Conservation (phyloP, 2,888 invertebrate species). For the Folsomia manolachei region DNA sequence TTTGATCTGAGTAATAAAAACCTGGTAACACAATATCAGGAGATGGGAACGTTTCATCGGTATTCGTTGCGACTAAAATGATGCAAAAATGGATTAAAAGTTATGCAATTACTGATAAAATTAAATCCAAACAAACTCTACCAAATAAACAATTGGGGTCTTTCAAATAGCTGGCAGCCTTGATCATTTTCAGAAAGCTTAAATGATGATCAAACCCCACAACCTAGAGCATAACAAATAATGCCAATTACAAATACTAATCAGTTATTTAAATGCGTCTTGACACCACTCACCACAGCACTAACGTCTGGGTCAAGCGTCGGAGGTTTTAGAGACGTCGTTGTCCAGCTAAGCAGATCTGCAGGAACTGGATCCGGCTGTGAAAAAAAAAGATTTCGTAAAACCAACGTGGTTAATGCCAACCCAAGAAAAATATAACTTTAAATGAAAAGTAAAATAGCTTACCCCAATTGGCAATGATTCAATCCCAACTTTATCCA, state of each 20-base stretch:
- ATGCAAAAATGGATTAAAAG: too few species aligned
- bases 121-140: background rate
- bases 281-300: too few species aligned
- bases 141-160: constrained; percentile 63
- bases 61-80: constrained; percentile 89
- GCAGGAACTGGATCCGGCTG: constrained; percentile 37
- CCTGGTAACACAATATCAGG: constrained; percentile 63
- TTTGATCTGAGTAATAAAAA: too few species aligned
- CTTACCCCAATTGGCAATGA: constrained; percentile 73
- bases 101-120: too few species aligned
- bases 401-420: too few species aligned
- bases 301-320: constrained; percentile 65
- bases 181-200: constrained; percentile 84
- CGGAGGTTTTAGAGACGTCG: constrained; percentile 19
- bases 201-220: constrained; percentile 93
- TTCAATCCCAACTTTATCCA: constrained; percentile 73
- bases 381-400: too few species aligned
- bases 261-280: too few species aligned
- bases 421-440: too few species aligned
- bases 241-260: too few species aligned
- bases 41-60: constrained; percentile 80
- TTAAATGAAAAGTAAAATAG: too few species aligned
- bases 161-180: constrained; percentile 83
- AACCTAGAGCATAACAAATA: too few species aligned
- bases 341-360: constrained; percentile 26